A percentile compares a stretch with the other conserved stretches of the same genome.
These are phyloP conservation scores for Acanthacorydalis orientalis DNA, from an alignment of 2,888 invertebrate species.

Conservation along the genomic window DNA sequence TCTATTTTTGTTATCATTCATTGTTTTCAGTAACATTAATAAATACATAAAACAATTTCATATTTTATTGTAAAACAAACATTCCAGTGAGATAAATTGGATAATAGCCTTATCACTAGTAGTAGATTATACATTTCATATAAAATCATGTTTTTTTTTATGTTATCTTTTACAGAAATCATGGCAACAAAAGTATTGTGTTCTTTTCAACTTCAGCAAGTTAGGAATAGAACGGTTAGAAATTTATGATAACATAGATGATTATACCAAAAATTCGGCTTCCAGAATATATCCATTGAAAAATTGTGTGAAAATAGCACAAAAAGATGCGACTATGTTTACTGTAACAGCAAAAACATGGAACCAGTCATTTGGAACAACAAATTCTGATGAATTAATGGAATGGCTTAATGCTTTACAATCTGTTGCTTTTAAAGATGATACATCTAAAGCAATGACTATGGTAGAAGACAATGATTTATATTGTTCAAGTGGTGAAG, in stretches of 20 bases:
- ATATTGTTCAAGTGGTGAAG: constrained; percentile 75
- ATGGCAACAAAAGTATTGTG: constrained; percentile 63
- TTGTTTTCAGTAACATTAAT: no score
- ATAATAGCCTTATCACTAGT: neutral
- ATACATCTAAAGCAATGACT: constrained; percentile 32
- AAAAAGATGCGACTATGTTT: constrained; percentile 36
- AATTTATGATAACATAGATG: constrained; percentile 68
- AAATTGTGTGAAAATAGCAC: constrained; percentile 73
- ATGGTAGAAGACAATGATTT: constrained; percentile 78
- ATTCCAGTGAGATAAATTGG: neutral
- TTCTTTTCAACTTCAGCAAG: constrained; percentile 65
- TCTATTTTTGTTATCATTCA: no score
- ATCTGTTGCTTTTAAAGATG: constrained; percentile 62
- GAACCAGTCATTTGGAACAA: constrained; percentile 41
- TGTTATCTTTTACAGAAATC: constrained; percentile 48
- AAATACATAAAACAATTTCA: no score
- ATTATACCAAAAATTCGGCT: constrained; percentile 43
- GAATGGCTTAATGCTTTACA: constrained; percentile 70
- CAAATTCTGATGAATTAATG: constrained; percentile 49
- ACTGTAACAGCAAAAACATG: constrained; percentile 60
- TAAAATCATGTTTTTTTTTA: constrained; percentile 8
- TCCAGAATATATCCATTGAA: constrained; percentile 64
- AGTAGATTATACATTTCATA: neutral
- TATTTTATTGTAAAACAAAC: no score
- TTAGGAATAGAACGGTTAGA: constrained; percentile 74